Evolutionary conservation across 1,140 invertebrate genomes (phyloP).

Genomic region (Lordiphosa collinella): DNA sequence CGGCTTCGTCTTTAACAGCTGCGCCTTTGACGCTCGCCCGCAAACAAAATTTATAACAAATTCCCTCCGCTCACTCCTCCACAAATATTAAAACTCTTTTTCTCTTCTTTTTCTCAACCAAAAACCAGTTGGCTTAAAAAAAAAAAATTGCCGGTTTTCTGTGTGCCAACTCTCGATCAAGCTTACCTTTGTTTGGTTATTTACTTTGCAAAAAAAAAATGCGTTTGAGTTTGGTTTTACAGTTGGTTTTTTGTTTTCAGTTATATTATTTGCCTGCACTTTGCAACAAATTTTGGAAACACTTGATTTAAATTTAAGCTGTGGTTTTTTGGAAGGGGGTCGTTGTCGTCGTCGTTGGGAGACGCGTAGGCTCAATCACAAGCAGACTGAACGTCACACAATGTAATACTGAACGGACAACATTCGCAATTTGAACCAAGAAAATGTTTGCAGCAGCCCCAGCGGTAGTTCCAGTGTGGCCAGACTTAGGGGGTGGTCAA

Average conservation of each 20-base stretch:
- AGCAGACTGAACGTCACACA: too few relatives aligned
- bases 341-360: too few relatives aligned
- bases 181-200: conserved; percentile 1
- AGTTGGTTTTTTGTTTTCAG: conserved; percentile 1
- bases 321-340: too few relatives aligned
- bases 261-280: neutral
- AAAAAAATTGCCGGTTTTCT: neutral
- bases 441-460: neutral
- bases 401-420: too few relatives aligned
- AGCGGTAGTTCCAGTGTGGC: neutral
- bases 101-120: neutral
- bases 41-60: conserved; percentile 4
- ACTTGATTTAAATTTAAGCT: neutral
- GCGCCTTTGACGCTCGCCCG: neutral
- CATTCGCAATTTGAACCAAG: too few relatives aligned
- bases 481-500: neutral
- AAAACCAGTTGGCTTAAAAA: conserved; percentile 6
- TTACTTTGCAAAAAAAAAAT: neutral
- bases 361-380: too few relatives aligned
- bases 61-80: neutral
- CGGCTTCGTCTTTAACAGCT: neutral
- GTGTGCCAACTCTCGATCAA: neutral
- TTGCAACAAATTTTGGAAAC: conserved; percentile 1
- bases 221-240: neutral
- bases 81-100: neutral